Conservation (phyloP, 2,113 vertebrate genomes). For the Mohoua ochrocephala region DNA sequence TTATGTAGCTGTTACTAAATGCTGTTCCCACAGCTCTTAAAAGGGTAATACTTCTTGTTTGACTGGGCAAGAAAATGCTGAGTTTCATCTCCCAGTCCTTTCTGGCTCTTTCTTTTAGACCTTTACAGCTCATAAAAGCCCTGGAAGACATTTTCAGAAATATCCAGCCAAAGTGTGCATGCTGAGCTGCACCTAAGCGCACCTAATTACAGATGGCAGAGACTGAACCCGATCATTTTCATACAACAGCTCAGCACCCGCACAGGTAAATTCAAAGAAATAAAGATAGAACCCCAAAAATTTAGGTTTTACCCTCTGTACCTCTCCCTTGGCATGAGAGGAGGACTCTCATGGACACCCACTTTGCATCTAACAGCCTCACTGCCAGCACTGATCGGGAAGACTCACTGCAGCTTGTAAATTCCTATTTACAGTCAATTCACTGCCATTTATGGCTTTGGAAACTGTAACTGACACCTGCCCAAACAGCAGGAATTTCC, state of each 20-base stretch:
- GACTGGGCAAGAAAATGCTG: neutral
- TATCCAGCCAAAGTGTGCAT: neutral
- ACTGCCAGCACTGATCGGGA: neutral
- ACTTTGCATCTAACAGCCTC: neutral
- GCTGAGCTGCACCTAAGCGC: neutral
- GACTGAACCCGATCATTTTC: neutral
- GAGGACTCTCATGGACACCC: neutral
- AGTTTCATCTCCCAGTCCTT: neutral
- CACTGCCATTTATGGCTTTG: neutral
- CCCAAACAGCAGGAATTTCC: neutral
- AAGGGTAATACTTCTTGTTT: slow-evolving; percentile 4
- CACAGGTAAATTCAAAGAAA: neutral
- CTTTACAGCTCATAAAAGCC: neutral
- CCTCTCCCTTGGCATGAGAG: neutral
- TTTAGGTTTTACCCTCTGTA: neutral
- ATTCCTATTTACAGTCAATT: neutral
- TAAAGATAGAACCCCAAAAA: neutral
- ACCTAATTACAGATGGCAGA: neutral
- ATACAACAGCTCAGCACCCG: neutral
- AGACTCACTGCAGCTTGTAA: neutral
- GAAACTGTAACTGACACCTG: neutral
- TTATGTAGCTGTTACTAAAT: slow-evolving; percentile 8
- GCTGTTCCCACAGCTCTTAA: neutral
- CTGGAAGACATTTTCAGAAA: neutral
- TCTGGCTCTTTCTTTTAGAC: neutral